These are phyloP conservation scores for Zaprionus davidi DNA, from an alignment of 1,140 invertebrate species.

Conservation along the genomic window DNA sequence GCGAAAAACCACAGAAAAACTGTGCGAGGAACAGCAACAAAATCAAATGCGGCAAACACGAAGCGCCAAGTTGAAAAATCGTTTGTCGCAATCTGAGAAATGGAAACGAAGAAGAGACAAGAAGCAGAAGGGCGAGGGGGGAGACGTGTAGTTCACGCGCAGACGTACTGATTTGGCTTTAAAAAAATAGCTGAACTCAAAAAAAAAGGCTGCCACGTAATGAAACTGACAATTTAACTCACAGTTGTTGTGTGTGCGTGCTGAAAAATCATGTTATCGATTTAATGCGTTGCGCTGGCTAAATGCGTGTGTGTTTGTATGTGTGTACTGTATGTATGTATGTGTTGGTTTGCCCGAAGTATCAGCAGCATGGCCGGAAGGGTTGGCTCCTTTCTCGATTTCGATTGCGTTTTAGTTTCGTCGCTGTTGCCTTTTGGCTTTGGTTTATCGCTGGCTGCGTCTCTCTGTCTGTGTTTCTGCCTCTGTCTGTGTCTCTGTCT, in stretches of 20 bases:
- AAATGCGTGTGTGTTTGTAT: constrained; percentile 8
- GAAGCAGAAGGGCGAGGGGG: not conserved
- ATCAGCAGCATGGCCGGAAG: constrained; percentile 29
- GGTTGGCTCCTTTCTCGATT: constrained; percentile 30
- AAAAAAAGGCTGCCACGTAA: constrained; percentile 70
- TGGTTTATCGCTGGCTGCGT: constrained; percentile 14
- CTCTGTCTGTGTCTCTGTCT: constrained; percentile 49
- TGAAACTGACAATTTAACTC: constrained; percentile 83
- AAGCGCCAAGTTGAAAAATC: constrained; percentile 82
- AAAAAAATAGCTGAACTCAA: constrained; percentile 37
- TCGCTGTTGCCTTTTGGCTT: constrained; percentile 22
- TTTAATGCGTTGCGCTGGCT: constrained; percentile 69
- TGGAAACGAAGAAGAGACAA: constrained; percentile 21
- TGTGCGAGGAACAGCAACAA: constrained; percentile 25
- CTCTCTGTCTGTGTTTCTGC: constrained; percentile 34
- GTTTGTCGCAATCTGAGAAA: constrained; percentile 70
- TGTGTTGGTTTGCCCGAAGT: not conserved
- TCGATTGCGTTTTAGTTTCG: constrained; percentile 27
- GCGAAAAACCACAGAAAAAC: constrained; percentile 17
- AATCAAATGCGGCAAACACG: constrained; percentile 44
- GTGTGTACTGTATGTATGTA: not conserved
- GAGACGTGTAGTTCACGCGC: constrained; percentile 52
- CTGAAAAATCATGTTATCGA: constrained; percentile 82
- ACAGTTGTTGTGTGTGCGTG: constrained; percentile 57
- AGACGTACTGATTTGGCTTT: constrained; percentile 80